A percentile compares a stretch with the other conserved stretches of the same genome.
phyloP scores from a whole-genome alignment of 2,113 vertebrate species.

The Sorex fumeus region DNA sequence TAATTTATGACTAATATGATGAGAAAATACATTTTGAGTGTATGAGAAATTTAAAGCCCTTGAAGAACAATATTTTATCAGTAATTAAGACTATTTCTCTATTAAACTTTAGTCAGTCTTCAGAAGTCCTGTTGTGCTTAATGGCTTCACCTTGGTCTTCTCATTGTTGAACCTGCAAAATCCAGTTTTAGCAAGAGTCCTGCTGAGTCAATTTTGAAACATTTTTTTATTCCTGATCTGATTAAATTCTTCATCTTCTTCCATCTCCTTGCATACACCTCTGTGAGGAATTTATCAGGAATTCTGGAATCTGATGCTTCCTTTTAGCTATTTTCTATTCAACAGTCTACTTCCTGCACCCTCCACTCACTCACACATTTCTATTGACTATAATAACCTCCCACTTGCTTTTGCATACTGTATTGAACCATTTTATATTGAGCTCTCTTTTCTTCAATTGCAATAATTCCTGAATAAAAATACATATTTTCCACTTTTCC shows the following conservation, averaged over 20 bases:
- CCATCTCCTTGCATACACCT: too few species aligned
- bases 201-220: background rate
- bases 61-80: background rate
- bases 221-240: background rate
- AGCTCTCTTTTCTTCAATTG: background rate
- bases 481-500: background rate
- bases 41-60: background rate
- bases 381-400: background rate
- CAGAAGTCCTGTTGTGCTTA: background rate
- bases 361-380: background rate
- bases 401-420: background rate
- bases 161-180: background rate
- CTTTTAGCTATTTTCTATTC: background rate
- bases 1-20: constrained; percentile 3
- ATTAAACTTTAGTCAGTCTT: background rate
- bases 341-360: background rate
- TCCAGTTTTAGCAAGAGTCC: background rate
- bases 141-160: background rate
- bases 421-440: background rate
- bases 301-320: background rate
- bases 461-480: constrained; percentile 10
- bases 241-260: background rate
- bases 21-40: background rate
- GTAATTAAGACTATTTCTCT: background rate
- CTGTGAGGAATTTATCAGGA: background rate